These are phyloP conservation scores for Schizothorax lantsangensis DNA, from an alignment of 2,797 vertebrate genomes.

Conservation along the genomic window DNA sequence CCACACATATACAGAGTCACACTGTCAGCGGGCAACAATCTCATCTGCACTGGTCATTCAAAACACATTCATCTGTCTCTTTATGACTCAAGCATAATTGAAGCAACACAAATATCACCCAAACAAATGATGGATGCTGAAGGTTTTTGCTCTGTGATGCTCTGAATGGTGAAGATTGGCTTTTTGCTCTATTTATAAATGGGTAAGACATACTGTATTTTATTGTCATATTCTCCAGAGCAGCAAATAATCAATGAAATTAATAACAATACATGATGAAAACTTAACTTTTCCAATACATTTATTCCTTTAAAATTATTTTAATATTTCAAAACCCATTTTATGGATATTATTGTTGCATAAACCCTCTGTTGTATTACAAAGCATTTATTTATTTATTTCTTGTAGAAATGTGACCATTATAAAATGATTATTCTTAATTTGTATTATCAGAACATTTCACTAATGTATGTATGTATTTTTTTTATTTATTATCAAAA, in stretches of 20 bases:
- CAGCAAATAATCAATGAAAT: not conserved
- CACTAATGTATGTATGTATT: too few species aligned
- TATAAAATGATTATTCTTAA: not conserved
- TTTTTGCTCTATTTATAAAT: not conserved
- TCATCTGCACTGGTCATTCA: not conserved
- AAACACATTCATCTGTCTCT: slow-evolving; percentile 17
- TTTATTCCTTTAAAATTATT: not conserved
- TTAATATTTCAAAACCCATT: not conserved
- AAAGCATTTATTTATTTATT: not conserved
- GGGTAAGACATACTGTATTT: not conserved
- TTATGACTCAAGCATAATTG: not conserved
- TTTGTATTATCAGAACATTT: too few species aligned
- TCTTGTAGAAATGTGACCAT: not conserved
- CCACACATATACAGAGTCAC: slow-evolving; percentile 4
- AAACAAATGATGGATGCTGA: slow-evolving; percentile 9
- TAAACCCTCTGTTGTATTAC: not conserved
- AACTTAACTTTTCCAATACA: not conserved
- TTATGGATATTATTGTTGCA: not conserved
- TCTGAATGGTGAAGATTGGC: not conserved
- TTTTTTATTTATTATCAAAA: too few species aligned
- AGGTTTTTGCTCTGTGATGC: not conserved
- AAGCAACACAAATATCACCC: not conserved
- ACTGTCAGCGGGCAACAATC: slow-evolving; percentile 14
- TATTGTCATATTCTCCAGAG: not conserved
- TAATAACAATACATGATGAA: not conserved